Percentiles rank a stretch among this genome's conserved stretches.
These are phyloP conservation scores for Pocillopora grandis DNA, from an alignment of 92 coral and sea anemone genomes.

Conservation along the genomic window DNA sequence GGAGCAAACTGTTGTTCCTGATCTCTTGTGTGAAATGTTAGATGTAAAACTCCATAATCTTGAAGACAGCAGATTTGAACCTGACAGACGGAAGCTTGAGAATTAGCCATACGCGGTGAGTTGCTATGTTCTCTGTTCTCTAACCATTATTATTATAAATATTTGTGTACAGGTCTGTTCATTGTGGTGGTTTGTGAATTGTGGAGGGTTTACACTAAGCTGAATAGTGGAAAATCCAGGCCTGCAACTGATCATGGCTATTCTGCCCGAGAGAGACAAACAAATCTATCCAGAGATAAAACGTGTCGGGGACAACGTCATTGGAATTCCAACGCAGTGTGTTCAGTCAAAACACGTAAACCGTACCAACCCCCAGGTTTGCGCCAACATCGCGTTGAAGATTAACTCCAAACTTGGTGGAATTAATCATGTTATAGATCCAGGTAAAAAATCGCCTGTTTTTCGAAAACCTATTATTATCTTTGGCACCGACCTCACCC, in stretches of 20 bases:
- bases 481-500: slow-evolving; percentile 96
- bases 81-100: no score
- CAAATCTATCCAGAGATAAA: slow-evolving; percentile 78
- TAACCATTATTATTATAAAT: no score
- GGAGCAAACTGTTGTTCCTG: background rate
- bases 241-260: slow-evolving; percentile 74
- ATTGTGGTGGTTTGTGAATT: no score
- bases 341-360: slow-evolving; percentile 64
- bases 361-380: slow-evolving; percentile 78
- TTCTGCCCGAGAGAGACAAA: slow-evolving; percentile 65
- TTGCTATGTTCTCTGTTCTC: no score
- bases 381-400: slow-evolving; percentile 89
- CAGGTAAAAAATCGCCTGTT: slow-evolving; percentile 48
- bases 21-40: no score
- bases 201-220: slow-evolving; percentile 33
- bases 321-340: slow-evolving; percentile 89
- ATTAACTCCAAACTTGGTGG: slow-evolving; percentile 93
- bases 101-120: no score
- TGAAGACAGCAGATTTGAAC: no score
- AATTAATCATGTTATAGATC: slow-evolving; percentile 73
- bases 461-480: slow-evolving; percentile 75
- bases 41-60: no score
- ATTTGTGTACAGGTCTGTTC: no score
- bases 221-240: slow-evolving; percentile 8
- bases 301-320: slow-evolving; percentile 83